phyloP scores from a whole-genome alignment of 2,113 vertebrate genomes.

The Semnornis frantzii region DNA sequence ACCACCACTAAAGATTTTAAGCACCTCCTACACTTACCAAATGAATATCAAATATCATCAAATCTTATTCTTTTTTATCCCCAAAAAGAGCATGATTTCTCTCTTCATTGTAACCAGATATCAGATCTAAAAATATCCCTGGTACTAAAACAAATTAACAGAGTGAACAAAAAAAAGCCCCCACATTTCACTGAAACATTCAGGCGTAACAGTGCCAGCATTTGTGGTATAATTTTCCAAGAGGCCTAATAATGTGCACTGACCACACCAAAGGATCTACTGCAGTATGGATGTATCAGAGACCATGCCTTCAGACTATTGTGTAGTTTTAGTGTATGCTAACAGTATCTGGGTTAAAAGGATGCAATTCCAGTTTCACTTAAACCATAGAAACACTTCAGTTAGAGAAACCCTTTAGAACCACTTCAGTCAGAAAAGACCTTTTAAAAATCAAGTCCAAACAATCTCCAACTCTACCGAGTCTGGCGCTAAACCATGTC shows the following conservation, averaged over 20 bases:
- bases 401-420: background rate
- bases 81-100: background rate
- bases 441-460: too few species aligned
- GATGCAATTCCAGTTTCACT: background rate
- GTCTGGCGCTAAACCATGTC: too few species aligned
- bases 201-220: background rate
- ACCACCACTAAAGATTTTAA: background rate
- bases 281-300: background rate
- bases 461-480: too few species aligned
- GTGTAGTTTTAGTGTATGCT: background rate
- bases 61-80: background rate
- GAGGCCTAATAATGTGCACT: background rate
- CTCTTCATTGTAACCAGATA: background rate
- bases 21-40: background rate
- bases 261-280: background rate
- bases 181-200: background rate
- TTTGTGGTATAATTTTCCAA: background rate
- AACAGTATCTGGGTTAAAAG: background rate
- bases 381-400: background rate
- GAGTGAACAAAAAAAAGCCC: background rate
- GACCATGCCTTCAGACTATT: background rate
- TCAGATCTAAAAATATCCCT: background rate
- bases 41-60: background rate
- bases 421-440: too few species aligned
- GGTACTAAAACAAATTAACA: background rate